phyloP scores from a whole-genome alignment of 1,140 invertebrate genomes.

The Zaprionus tsacasi region DNA sequence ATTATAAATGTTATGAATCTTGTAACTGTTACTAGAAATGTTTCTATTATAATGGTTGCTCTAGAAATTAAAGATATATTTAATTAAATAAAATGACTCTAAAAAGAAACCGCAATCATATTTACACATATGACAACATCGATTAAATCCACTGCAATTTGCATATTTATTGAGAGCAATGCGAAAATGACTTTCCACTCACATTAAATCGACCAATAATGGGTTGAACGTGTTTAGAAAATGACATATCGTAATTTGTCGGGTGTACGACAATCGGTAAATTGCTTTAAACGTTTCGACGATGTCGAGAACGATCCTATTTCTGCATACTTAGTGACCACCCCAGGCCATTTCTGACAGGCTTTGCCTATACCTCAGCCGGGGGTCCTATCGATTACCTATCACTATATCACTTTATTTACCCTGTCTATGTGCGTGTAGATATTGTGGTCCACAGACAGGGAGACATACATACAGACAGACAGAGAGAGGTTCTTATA shows the following conservation, averaged over 20 bases:
- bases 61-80: not conserved
- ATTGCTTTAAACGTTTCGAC: conserved; percentile 20
- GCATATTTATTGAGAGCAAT: not conserved
- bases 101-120: not conserved
- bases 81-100: too few species aligned
- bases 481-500: conserved; percentile 27
- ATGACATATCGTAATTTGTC: not conserved
- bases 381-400: conserved; percentile 61
- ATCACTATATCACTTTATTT: conserved; percentile 25
- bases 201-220: not conserved
- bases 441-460: not conserved
- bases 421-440: not conserved
- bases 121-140: not conserved
- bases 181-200: not conserved
- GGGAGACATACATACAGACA: conserved; percentile 1
- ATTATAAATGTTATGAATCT: not conserved
- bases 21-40: not conserved
- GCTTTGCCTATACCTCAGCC: not conserved
- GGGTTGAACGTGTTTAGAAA: not conserved
- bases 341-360: conserved; percentile 9
- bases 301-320: conserved; percentile 1
- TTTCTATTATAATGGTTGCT: not conserved
- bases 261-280: conserved; percentile 3
- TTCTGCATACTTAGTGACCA: conserved; percentile 1
- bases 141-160: not conserved